Evolutionary conservation across 2,888 invertebrate genomes (phyloP), one percentile per base, ranked within the genome.

Genomic region (Physocephala rufipes): DNA sequence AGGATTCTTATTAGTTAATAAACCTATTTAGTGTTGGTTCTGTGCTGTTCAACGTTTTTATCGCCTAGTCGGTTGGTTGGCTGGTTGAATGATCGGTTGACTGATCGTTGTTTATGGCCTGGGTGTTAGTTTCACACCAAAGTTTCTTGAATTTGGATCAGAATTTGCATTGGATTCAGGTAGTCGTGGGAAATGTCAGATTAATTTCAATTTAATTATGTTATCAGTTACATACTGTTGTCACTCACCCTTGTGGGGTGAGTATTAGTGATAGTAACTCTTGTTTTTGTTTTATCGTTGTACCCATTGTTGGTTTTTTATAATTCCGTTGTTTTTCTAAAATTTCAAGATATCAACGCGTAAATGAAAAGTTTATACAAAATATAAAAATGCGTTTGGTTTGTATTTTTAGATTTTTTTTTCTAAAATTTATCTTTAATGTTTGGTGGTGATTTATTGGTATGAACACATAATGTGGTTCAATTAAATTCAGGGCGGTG

Each of bases 121-220:
- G n/a, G n/a, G n/a, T n/a, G n/a, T n/a, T 49, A 7, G 49, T 2
- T n/a, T 49, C 5, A n/a, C 49, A 4, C 2, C 49, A 2, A 13
- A n/a, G 3, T 49, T 15, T 49, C 3, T 49, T 2, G 7, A n/a
- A 13, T 49, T 45, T 15, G 45, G 45, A 9, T 9, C 45, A 15
- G 45, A 24, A 7, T 58, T 26, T 66, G 30, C 24, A 26, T 51
- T 51, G 19, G 45, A 45, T 28, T 49, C 30, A 13, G n/a, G 67
- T n/a, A n/a, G n/a, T 49, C 74, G 72, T 73, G 73, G 70, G 71
- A 71, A 71, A 55, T 53, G 36, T 24, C 45, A 71, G 74, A 74
- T 72, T 70, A 72, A 71, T 67, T 71, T 71, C 67, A 68, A 69
- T 72, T 74, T 71, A 74, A 72, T 72, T 71, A 69, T 71, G 66